Evolutionary conservation across 64 coral and sea anemone genomes (phyloP).

Genomic region (Montipora cactus): DNA sequence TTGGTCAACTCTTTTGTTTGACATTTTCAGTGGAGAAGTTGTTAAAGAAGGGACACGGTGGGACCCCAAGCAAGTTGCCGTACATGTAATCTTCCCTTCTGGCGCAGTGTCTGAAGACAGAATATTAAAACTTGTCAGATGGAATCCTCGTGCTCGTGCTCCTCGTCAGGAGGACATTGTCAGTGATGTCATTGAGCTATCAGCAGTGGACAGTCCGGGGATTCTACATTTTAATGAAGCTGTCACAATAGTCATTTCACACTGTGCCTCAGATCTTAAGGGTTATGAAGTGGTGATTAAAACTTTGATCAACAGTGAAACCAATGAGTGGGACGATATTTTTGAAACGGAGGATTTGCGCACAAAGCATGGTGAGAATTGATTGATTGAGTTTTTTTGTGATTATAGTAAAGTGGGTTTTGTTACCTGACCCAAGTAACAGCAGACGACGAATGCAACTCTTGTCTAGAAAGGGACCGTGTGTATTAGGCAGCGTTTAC

Average conservation of each 20-base stretch:
- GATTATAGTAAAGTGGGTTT: no score
- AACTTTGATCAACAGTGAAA: neutral
- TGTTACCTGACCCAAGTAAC: no score
- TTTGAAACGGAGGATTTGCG: neutral
- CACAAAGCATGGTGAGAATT: neutral
- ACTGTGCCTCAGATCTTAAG: slow-evolving; percentile 1
- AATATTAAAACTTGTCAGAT: neutral
- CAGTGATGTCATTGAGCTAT: slow-evolving; percentile 11
- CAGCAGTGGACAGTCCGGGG: neutral
- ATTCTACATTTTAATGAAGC: neutral
- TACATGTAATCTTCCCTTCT: neutral
- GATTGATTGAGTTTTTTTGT: neutral
- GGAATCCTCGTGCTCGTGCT: neutral
- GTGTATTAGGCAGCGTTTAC: no score
- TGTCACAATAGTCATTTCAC: neutral
- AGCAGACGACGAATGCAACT: no score
- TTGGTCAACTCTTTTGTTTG: neutral
- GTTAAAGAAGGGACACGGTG: neutral
- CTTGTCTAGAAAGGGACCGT: no score
- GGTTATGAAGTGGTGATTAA: slow-evolving; percentile 25
- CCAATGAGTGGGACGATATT: neutral
- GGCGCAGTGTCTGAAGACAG: neutral
- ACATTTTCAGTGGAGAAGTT: neutral
- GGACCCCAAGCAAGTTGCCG: neutral
- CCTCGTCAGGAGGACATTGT: slow-evolving; percentile 6